Percentiles rank a stretch among this genome's conserved stretches.
These are phyloP conservation scores for Triops longicaudatus DNA, from an alignment of 1,140 invertebrate genomes.

Conservation along the genomic window DNA sequence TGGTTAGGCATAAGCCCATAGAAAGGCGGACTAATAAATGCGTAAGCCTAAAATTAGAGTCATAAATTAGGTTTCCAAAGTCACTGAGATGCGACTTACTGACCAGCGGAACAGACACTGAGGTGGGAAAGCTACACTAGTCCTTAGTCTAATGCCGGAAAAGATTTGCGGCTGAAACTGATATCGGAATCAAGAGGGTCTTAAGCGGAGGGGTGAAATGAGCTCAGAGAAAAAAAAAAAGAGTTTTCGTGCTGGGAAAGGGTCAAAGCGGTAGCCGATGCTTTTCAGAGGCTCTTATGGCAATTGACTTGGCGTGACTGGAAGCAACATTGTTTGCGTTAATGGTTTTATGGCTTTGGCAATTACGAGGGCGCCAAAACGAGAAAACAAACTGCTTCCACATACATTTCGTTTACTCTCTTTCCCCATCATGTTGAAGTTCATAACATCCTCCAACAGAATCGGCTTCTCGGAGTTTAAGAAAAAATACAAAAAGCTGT, in stretches of 20 bases:
- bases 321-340: conserved; percentile 5
- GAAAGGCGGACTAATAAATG: neutral
- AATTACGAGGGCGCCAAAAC: conserved; percentile 1
- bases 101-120: conserved; percentile 1
- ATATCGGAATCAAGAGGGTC: neutral
- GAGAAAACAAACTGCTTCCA: neutral
- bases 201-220: neutral
- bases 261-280: conserved; percentile 10
- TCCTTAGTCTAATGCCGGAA: neutral
- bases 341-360: conserved; percentile 8
- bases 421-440: neutral
- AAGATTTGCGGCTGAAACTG: neutral
- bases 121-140: neutral
- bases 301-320: conserved; percentile 11
- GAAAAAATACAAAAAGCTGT: too few species aligned
- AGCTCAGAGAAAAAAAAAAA: neutral
- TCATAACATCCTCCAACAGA: too few species aligned
- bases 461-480: too few species aligned
- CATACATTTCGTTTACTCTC: neutral
- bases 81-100: neutral
- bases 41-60: neutral
- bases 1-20: too few species aligned
- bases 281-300: conserved; percentile 4
- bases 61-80: neutral
- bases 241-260: neutral